A percentile compares a stretch with the other conserved stretches of the same genome.
phyloP scores from a whole-genome alignment of 2,797 vertebrate species.

The Eutrigla gurnardus region DNA sequence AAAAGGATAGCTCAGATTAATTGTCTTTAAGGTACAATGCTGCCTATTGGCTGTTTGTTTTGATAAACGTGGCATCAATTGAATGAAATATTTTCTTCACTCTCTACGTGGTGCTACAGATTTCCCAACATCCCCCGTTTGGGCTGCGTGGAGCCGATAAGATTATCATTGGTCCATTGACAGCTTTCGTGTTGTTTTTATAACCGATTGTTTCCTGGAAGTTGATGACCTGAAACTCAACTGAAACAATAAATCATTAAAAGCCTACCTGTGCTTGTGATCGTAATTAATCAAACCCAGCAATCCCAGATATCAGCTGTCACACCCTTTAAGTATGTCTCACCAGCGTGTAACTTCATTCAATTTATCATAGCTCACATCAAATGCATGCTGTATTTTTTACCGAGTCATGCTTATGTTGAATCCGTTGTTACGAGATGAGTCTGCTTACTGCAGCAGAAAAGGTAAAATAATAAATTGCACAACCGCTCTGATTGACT shows the following conservation, averaged over 20 bases:
- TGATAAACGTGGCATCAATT: constrained; percentile 76
- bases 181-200: constrained; percentile 78
- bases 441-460: not conserved
- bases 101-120: constrained; percentile 62
- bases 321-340: constrained; percentile 67
- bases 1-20: constrained; percentile 84
- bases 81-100: constrained; percentile 76
- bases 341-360: constrained; percentile 66
- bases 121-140: constrained; percentile 57
- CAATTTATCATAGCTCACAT: constrained; percentile 75
- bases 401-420: constrained; percentile 13
- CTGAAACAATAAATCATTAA: constrained; percentile 85
- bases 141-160: constrained; percentile 78
- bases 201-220: constrained; percentile 82
- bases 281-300: constrained; percentile 82
- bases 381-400: constrained; percentile 36
- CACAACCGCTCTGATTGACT: constrained; percentile 40
- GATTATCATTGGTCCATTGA: constrained; percentile 80
- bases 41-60: constrained; percentile 81
- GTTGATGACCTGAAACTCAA: constrained; percentile 84
- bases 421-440: constrained; percentile 16
- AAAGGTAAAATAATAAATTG: constrained; percentile 20
- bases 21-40: constrained; percentile 81
- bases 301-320: constrained; percentile 63
- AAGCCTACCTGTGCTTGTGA: constrained; percentile 76